phyloP scores from a whole-genome alignment of 2,113 vertebrate genomes.

The Phylloscopus trochilus region DNA sequence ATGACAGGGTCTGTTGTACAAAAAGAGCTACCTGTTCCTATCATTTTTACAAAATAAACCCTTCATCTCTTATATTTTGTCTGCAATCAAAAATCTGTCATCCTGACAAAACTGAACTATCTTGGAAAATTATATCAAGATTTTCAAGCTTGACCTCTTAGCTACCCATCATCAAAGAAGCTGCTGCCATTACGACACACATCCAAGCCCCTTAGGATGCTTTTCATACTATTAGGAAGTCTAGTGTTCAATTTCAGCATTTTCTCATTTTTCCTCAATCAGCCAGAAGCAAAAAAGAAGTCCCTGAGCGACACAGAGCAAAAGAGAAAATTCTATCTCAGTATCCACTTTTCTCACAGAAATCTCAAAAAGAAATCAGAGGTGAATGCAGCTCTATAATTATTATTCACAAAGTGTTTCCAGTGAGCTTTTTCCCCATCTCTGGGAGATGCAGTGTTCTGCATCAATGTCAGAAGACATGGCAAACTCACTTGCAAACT shows the following conservation, averaged over 20 bases:
- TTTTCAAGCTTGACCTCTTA: slow-evolving; percentile 4
- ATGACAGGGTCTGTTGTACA: neutral
- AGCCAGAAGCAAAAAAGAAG: neutral
- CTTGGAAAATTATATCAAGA: neutral
- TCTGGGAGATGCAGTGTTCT: neutral
- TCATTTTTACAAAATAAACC: neutral
- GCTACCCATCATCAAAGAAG: neutral
- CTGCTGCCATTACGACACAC: neutral
- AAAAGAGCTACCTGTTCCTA: neutral
- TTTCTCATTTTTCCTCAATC: slow-evolving; percentile 40
- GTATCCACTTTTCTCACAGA: neutral
- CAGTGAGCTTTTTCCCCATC: neutral
- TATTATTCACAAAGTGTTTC: neutral
- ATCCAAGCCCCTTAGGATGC: neutral
- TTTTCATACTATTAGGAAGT: neutral
- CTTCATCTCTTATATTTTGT: neutral
- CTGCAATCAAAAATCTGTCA: neutral
- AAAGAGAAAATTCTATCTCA: neutral
- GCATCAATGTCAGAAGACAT: neutral
- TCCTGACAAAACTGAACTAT: neutral
- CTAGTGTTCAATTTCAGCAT: neutral
- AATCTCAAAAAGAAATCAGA: neutral
- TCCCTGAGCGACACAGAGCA: neutral
- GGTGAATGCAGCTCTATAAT: neutral
- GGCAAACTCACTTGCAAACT: neutral